Evolutionary conservation across 2,888 invertebrate species (phyloP), one percentile per base, ranked within the genome.

Genomic region (Pogonocherus hispidulus): DNA sequence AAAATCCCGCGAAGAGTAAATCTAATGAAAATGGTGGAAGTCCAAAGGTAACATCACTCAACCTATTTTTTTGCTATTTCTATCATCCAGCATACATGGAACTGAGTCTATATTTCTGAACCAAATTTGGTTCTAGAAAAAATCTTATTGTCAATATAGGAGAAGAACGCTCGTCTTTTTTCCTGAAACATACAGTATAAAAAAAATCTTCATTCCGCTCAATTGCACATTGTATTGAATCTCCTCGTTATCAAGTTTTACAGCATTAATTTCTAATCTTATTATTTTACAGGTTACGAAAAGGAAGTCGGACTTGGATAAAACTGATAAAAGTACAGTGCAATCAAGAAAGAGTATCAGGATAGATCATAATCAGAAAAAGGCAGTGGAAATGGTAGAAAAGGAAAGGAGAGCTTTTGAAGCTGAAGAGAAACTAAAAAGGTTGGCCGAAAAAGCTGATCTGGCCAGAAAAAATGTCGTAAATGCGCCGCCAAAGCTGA

Each of bases 401-500:
- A 67, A 70, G 11, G 69, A 66, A 8, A 56, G 67, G 37, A 70
- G 56, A 57, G 70, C 71, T 14, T 71, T 65, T n/a, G 60, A 73
- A 57, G 75, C 77, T 20, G 76, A 78, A 59, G 76, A 76, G 67
- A 76, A 74, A 66, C 46, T 78, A 47, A 76, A 76, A 66, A 75
- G 72, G 56, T 64, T 78, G 5, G 77, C 77, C 0, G 76, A 76
- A 66, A 74, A 71, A 22, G 77, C 78, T 1, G 76, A 78, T 49
- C 69, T 74, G 59, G 75, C 70, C 67, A 79, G 86, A 84, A 84
- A 84, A 83, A 80, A 84, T 84, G 80, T 84, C 83, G 79, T 83
- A 83, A 75, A 84, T 82, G 54, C 84, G 83, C 70, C 83, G 82
- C 77, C 82, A 81, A 81, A 86, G 84, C 79, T 84, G 80, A 69